phyloP scores from a whole-genome alignment of 2,113 vertebrate genomes.

The Vulpes vulpes region DNA sequence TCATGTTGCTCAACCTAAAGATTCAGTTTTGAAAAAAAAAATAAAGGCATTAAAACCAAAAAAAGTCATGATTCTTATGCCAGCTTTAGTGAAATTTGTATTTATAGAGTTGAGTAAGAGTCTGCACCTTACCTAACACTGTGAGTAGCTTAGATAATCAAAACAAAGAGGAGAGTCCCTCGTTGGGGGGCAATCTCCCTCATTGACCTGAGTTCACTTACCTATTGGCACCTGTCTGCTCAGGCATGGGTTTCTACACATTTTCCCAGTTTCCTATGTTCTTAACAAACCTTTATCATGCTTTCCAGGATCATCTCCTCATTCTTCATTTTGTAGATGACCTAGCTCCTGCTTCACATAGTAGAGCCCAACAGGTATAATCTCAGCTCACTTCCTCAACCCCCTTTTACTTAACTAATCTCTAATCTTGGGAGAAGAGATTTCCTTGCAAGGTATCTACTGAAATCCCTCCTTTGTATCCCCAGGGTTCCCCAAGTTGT shows the following conservation, averaged over 20 bases:
- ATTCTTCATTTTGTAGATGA: not conserved
- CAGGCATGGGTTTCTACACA: not conserved
- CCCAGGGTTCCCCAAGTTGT: not conserved
- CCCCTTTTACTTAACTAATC: not conserved
- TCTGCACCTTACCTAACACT: not conserved
- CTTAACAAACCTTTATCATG: not conserved
- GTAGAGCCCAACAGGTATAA: not conserved
- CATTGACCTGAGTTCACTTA: not conserved
- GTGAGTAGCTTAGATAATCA: slow-evolving; percentile 33
- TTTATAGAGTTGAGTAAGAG: slow-evolving; percentile 36
- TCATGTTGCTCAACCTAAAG: not conserved
- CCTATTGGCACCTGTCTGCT: not conserved
- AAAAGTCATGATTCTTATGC: not conserved
- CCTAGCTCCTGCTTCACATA: not conserved
- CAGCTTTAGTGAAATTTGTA: slow-evolving; percentile 31
- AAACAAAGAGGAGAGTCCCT: not conserved
- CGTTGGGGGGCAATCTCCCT: not conserved
- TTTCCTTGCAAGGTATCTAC: not conserved
- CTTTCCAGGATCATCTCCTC: not conserved
- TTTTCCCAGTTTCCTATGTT: not conserved
- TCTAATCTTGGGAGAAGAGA: not conserved
- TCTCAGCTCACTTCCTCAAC: not conserved
- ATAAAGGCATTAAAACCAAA: not conserved
- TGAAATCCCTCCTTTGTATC: not conserved
- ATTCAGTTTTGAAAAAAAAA: slow-evolving; percentile 9